Evolutionary conservation across 1,140 invertebrate species (phyloP), one percentile per base, ranked within the genome.

Genomic region (Drosophila mayri): DNA sequence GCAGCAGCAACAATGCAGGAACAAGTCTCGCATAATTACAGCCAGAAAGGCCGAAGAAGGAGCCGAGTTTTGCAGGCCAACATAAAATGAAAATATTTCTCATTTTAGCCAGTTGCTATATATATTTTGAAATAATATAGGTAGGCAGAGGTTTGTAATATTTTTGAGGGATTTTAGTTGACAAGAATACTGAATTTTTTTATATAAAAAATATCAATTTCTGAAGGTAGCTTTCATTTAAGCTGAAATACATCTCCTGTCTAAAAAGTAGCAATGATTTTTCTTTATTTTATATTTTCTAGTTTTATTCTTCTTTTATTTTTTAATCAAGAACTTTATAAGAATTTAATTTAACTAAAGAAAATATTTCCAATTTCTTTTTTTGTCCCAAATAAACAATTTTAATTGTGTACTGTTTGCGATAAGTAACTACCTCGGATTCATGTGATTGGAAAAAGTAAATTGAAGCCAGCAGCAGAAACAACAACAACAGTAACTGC

Each of bases 21-120:
- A 79, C 72, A 68, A 41, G 81, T 73, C 63, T 87, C 61, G 76
- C 84, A 88, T 87, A 87, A 87, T 86, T 86, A 76, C 83, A 82
- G 59, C 32, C 77, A 47, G 65, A 25, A 55, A 38, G 9, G 14
- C 4, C 52, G 4, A 54, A 38, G 52, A 72, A 81, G 44, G 58
- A 61, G 74, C 54, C 58, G 61, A 79, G 63, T 68, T 76, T 65
- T 46, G 59, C 62, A 18, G 65, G 54, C 50, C 60, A 79, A 61
- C 60, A 78, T 67, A 75, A 63, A 78, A 67, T 54, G 41, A 74
- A 68, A 44, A 47, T 44, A 62, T 55, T 49, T 68, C 25, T 46
- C 61, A 49, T 66, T 60, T 43, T 6, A 14, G 32, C 9, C 37
- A 57, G 28, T 61, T 64, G 20, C 12, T n/a, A 28, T 20, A 32